Conservation (phyloP, 2,888 invertebrate genomes). For the Acleris cristana region DNA sequence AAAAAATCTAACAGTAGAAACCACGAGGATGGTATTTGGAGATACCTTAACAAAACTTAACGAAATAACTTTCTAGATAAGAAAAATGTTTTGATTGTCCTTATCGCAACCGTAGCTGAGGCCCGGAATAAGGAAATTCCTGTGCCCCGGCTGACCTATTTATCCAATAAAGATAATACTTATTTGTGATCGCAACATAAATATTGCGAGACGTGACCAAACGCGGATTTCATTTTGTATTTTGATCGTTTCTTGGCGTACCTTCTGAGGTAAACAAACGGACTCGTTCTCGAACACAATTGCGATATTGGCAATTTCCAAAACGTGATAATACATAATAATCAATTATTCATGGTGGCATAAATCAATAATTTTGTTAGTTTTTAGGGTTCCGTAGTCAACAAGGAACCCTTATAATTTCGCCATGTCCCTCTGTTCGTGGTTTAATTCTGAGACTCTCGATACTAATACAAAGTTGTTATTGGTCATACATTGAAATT, state of each 20-base stretch:
- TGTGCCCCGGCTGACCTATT: slow-evolving; percentile 13
- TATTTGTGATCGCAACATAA: slow-evolving; percentile 18
- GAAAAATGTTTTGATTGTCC: slow-evolving; percentile 7
- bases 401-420: no score
- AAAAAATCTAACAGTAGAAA: no score
- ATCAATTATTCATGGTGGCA: no score
- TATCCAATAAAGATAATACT: slow-evolving; percentile 25
- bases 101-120: slow-evolving; percentile 10
- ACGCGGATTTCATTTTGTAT: slow-evolving; percentile 19
- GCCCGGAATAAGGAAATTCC: slow-evolving; percentile 23
- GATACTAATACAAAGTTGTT: no score
- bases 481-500: no score
- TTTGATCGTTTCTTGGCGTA: slow-evolving; percentile 6
- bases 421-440: no score
- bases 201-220: slow-evolving; percentile 16
- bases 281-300: slow-evolving; percentile 41
- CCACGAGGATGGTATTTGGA: no score
- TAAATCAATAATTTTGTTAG: no score
- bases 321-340: no score
- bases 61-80: background rate
- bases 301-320: slow-evolving; percentile 11
- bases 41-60: background rate
- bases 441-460: no score
- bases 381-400: no score
- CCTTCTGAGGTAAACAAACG: background rate